Evolutionary conservation across 1,140 invertebrate species (phyloP).

Genomic region (Drosophila rhopaloa): DNA sequence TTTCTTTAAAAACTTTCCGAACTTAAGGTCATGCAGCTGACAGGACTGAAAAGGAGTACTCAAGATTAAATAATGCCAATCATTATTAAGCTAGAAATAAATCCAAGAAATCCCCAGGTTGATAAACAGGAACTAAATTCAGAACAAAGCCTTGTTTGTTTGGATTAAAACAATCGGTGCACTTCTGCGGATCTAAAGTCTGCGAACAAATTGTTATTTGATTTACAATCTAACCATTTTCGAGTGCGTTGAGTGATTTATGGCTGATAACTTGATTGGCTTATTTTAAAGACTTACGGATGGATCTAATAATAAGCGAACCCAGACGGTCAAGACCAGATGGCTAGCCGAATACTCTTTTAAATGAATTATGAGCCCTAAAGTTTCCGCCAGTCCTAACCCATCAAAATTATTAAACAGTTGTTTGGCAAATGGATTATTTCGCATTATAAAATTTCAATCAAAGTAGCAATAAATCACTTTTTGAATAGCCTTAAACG

Average conservation of each 20-base stretch:
- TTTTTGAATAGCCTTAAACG: background rate
- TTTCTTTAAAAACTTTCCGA: background rate
- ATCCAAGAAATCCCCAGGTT: background rate
- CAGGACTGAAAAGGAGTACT: background rate
- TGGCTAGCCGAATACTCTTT: constrained; percentile 20
- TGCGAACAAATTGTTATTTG: constrained; percentile 22
- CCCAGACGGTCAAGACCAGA: background rate
- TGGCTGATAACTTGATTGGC: constrained; percentile 1
- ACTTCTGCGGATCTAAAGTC: constrained; percentile 31
- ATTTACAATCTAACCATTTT: constrained; percentile 36
- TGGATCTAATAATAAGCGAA: constrained; percentile 14
- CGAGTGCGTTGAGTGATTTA: constrained; percentile 42
- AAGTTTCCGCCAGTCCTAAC: background rate
- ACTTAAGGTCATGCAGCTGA: background rate
- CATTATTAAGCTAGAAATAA: too few species aligned
- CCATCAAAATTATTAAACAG: background rate
- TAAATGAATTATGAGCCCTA: constrained; percentile 8
- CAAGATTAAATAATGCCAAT: background rate
- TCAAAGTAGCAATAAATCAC: constrained; percentile 20
- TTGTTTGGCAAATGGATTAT: background rate
- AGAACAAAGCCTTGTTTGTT: background rate
- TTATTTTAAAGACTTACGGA: constrained; percentile 39
- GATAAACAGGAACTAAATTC: background rate
- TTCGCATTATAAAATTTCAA: constrained; percentile 18
- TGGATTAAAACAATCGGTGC: constrained; percentile 5